These are phyloP conservation scores for Xiphias gladius DNA, from an alignment of 2,113 vertebrate genomes.

Conservation along the genomic window DNA sequence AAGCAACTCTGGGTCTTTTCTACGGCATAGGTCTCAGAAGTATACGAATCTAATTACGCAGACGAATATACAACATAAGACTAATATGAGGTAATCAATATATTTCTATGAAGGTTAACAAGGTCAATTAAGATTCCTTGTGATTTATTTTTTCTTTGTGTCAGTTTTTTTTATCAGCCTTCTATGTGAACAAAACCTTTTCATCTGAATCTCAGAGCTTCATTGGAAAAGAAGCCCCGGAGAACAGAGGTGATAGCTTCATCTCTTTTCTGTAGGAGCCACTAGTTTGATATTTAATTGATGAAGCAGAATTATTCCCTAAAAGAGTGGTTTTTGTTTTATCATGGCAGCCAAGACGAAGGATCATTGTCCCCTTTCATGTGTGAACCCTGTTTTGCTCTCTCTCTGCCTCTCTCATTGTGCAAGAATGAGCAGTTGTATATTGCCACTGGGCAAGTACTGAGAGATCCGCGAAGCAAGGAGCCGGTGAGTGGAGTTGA, in stretches of 20 bases:
- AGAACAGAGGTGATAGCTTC: constrained; percentile 78
- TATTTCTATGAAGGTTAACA: constrained; percentile 54
- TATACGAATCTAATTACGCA: constrained; percentile 60
- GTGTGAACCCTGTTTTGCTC: constrained; percentile 84
- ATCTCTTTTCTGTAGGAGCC: constrained; percentile 69
- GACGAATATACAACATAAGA: constrained; percentile 55
- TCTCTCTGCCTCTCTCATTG: constrained; percentile 81
- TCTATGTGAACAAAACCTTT: constrained; percentile 45
- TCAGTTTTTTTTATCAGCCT: constrained; percentile 33
- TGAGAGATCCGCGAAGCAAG: constrained; percentile 89
- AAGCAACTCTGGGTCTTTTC: constrained; percentile 46
- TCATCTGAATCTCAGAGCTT: constrained; percentile 57
- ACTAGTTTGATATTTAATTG: constrained; percentile 81
- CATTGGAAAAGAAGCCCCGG: constrained; percentile 54
- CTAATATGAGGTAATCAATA: constrained; percentile 55
- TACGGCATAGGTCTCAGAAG: constrained; percentile 42
- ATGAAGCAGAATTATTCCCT: constrained; percentile 79
- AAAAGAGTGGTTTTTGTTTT: constrained; percentile 73
- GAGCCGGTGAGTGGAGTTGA: constrained; percentile 90
- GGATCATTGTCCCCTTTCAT: constrained; percentile 80
- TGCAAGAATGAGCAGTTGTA: constrained; percentile 93
- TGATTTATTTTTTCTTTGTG: constrained; percentile 54
- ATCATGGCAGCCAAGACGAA: constrained; percentile 72
- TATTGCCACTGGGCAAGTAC: constrained; percentile 94
- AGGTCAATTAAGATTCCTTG: constrained; percentile 57